These are phyloP conservation scores for Drosophila percnosoma DNA, from an alignment of 2,888 invertebrate species.

Conservation along the genomic window DNA sequence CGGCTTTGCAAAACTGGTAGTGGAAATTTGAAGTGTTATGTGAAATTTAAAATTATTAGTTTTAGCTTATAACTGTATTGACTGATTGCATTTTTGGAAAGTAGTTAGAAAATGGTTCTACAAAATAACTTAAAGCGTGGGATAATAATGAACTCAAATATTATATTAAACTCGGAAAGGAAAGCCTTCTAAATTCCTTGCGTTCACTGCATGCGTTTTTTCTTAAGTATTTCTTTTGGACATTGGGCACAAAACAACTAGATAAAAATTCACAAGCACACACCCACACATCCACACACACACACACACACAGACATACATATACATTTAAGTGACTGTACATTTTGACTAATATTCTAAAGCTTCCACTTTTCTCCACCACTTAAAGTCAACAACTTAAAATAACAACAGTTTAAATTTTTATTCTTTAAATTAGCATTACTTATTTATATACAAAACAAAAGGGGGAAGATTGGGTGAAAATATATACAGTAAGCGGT, in stretches of 20 bases:
- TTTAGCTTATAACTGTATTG: background rate
- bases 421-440: slow-evolving; percentile 4
- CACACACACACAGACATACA: slow-evolving; percentile 5
- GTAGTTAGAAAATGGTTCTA: background rate
- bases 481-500: slow-evolving; percentile 46
- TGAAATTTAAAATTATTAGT: background rate
- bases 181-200: background rate
- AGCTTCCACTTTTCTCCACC: slow-evolving; percentile 1
- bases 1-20: background rate
- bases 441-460: slow-evolving; percentile 72
- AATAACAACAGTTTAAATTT: slow-evolving; percentile 44
- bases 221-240: slow-evolving; percentile 35
- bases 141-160: background rate
- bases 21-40: background rate
- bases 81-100: background rate
- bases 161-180: background rate
- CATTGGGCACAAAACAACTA: slow-evolving; percentile 68
- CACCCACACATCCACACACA: slow-evolving; percentile 8
- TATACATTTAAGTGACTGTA: slow-evolving; percentile 62
- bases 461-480: slow-evolving; percentile 27
- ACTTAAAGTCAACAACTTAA: slow-evolving; percentile 52
- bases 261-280: slow-evolving; percentile 49
- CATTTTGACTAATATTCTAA: slow-evolving; percentile 61
- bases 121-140: background rate
- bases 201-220: slow-evolving; percentile 33